Base-by-base conservation (phyloP, 2,888 invertebrate species). In the Plebejus argus region DNA sequence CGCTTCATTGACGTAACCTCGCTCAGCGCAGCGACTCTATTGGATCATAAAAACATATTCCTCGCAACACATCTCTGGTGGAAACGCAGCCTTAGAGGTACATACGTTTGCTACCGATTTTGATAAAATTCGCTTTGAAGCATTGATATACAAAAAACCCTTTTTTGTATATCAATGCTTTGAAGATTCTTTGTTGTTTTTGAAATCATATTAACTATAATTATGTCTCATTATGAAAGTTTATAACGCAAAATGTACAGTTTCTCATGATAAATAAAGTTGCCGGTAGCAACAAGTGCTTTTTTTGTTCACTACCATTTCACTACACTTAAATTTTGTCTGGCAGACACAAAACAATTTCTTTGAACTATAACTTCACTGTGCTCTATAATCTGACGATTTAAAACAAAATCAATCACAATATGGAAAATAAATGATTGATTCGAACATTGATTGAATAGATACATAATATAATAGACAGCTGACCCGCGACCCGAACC, bases 381-480 rank as follows among this genome's bases (percentile, higher is more conserved):
- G 28, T 15, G 66, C 28, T 66, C 66, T 33, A 66, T 12, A 66
- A 66, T 15, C 6, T 23, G 66, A 28, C 18, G 66, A 33, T 66
- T 76, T 76, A 78, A 74, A 76, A 79, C 74, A 66, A 77, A 77
- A 79, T 76, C 76, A 45, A 76, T 77, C 58, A 77, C 72, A 61
- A 72, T 76, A 45, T 66, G 18, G 66, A 76, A 78, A 79, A 79
- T 76, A 79, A 79, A 90, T 93, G 93, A 93, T 93, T 93, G 93
- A 94, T 93, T 92, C 84, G 88, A 90, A 82, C 80, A 81, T 71
- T 90, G 93, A 93, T 93, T 91, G 92, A 92, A 93, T 93, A 90
- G 91, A 93, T 93, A 93, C 92, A 92, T 92, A 91, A 85, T 83
- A 92, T 93, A 92, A 93, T 87, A 90, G 91, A 90, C 90, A 83